Evolutionary conservation across 1,140 invertebrate genomes (phyloP).

Genomic region (Dolichoris vasculosae): DNA sequence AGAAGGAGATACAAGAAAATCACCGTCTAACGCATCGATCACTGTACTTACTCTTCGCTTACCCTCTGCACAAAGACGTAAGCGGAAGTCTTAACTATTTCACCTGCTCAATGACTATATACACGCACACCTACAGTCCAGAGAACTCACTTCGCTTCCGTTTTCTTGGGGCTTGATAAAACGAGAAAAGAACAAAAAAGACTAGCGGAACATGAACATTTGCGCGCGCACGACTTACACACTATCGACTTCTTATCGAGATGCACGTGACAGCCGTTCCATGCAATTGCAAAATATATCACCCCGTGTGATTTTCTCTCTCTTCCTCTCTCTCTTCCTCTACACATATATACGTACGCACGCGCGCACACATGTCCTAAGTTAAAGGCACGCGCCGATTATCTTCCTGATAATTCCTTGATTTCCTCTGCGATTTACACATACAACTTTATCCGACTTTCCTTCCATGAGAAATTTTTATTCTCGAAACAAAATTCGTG

Average conservation of each 20-base stretch:
- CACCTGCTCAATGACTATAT: conserved; percentile 26
- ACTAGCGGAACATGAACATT: background rate
- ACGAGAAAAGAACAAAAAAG: background rate
- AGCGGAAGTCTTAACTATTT: conserved; percentile 25
- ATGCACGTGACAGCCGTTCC: conserved; percentile 8
- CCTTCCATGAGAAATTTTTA: background rate
- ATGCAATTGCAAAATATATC: conserved; percentile 22
- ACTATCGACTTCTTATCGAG: conserved; percentile 11
- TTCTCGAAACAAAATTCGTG: background rate
- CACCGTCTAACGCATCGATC: background rate
- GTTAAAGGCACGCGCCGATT: background rate
- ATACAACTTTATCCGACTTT: background rate
- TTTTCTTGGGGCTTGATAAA: background rate
- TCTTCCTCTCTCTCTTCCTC: background rate
- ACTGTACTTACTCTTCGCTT: background rate
- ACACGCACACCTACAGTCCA: background rate
- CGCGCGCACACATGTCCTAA: background rate
- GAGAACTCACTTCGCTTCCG: conserved; percentile 4
- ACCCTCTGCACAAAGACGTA: background rate
- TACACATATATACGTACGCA: background rate
- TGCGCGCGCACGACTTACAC: background rate
- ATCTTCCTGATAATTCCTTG: conserved; percentile 14
- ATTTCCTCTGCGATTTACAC: background rate
- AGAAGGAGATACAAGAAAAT: background rate
- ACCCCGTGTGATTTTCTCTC: background rate